Conservation (phyloP, 2,888 invertebrate species). For the Epirrita christyi region DNA sequence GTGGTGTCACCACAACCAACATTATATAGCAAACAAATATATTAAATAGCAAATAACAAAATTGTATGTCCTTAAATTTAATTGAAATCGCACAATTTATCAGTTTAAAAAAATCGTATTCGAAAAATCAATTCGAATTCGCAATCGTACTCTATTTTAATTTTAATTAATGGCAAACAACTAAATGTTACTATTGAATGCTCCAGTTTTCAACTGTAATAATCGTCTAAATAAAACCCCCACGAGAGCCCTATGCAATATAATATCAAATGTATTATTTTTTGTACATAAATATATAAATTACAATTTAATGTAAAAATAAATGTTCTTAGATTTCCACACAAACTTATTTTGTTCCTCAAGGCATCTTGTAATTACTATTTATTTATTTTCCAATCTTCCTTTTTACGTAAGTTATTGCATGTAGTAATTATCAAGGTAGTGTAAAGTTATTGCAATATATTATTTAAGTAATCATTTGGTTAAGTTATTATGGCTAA, state of each 20-base stretch:
- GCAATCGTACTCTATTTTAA: too few relatives aligned
- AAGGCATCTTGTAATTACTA: not conserved
- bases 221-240: not conserved
- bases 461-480: not conserved
- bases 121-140: too few relatives aligned
- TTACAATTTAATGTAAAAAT: not conserved
- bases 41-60: too few relatives aligned
- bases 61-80: too few relatives aligned
- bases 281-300: conserved; percentile 27
- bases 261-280: conserved; percentile 20
- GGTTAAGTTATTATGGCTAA: too few relatives aligned
- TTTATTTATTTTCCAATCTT: not conserved
- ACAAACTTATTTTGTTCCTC: not conserved
- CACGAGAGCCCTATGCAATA: not conserved
- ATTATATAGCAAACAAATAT: too few relatives aligned
- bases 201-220: conserved; percentile 13
- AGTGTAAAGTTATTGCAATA: not conserved
- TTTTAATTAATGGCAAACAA: too few relatives aligned
- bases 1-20: too few relatives aligned
- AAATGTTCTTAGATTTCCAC: not conserved
- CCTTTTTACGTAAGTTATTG: not conserved
- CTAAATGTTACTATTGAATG: not conserved
- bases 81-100: too few relatives aligned
- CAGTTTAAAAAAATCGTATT: too few relatives aligned
- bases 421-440: not conserved